Conservation (phyloP, 2,888 invertebrate species). For the Caenorhabditis drosophilae region DNA sequence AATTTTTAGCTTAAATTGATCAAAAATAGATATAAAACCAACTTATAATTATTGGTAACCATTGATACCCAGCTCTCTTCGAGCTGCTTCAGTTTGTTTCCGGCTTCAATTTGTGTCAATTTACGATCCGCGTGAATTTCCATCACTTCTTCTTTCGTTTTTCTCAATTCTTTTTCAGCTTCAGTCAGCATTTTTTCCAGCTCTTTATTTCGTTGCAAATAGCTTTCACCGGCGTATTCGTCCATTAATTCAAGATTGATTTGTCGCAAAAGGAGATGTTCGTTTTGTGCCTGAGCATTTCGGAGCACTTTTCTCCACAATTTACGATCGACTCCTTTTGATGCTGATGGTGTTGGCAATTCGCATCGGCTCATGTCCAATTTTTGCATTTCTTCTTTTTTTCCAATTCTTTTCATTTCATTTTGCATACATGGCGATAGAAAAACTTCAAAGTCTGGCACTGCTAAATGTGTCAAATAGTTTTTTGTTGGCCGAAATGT, state of each 20-base stretch:
- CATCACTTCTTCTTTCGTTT: constrained; percentile 47
- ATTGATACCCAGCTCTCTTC: constrained; percentile 51
- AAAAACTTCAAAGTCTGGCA: constrained; percentile 82
- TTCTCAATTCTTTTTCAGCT: constrained; percentile 33
- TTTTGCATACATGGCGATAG: constrained; percentile 54
- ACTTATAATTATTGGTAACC: constrained; percentile 57
- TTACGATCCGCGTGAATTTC: constrained; percentile 62
- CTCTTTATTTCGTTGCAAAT: constrained; percentile 52
- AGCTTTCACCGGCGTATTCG: constrained; percentile 56
- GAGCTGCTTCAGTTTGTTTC: constrained; percentile 53
- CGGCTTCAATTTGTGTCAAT: constrained; percentile 57
- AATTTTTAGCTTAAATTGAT: neutral
- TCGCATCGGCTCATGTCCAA: constrained; percentile 65
- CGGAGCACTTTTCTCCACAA: constrained; percentile 57
- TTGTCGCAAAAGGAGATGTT: constrained; percentile 58
- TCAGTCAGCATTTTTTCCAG: constrained; percentile 39
- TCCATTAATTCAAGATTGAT: constrained; percentile 63
- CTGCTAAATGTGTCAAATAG: constrained; percentile 85
- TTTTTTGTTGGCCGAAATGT: constrained; percentile 93
- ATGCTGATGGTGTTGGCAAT: constrained; percentile 59
- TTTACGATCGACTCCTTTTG: constrained; percentile 51
- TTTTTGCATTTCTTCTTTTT: constrained; percentile 63
- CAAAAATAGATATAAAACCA: neutral
- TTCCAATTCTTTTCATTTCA: constrained; percentile 54
- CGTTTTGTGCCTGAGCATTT: constrained; percentile 64